A percentile compares a stretch with the other conserved stretches of the same genome.
phyloP scores from a whole-genome alignment of 1,140 invertebrate species.

The Branchinecta lindahli region DNA sequence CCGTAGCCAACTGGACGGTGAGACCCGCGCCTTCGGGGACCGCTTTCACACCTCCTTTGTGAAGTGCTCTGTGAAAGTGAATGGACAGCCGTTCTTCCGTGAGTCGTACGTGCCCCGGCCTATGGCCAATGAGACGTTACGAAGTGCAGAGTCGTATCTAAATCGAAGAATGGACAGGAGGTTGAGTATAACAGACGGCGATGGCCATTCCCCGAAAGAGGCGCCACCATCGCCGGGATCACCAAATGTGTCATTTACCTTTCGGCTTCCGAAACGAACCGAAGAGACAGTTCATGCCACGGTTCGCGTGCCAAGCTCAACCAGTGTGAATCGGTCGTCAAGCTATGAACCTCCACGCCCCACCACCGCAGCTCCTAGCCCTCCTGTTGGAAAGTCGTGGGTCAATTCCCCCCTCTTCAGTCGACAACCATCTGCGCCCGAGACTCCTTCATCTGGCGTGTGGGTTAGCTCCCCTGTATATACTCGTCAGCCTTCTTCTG shows the following conservation, averaged over 20 bases:
- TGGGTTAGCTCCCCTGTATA: too few relatives aligned
- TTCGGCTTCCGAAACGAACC: background rate
- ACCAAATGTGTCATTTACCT: background rate
- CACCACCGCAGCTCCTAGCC: too few relatives aligned
- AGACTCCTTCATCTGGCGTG: too few relatives aligned
- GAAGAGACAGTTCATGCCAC: background rate
- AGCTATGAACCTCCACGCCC: too few relatives aligned
- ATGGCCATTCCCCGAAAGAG: background rate
- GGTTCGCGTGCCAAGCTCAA: background rate
- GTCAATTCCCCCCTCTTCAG: too few relatives aligned
- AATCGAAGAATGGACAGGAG: constrained; percentile 1
- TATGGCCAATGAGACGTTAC: background rate
- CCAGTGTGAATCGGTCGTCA: background rate
- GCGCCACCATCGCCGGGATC: background rate
- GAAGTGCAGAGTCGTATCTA: background rate
- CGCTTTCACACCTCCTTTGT: background rate
- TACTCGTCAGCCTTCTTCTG: too few relatives aligned
- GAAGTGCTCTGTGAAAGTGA: background rate
- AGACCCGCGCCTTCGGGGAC: background rate
- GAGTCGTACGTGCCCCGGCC: background rate
- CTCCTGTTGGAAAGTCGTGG: too few relatives aligned
- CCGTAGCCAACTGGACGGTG: background rate
- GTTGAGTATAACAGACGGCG: background rate
- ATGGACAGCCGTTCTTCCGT: background rate
- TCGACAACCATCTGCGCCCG: too few relatives aligned